Conservation (phyloP, 2,888 invertebrate genomes). For the Cynaeus angustus region DNA sequence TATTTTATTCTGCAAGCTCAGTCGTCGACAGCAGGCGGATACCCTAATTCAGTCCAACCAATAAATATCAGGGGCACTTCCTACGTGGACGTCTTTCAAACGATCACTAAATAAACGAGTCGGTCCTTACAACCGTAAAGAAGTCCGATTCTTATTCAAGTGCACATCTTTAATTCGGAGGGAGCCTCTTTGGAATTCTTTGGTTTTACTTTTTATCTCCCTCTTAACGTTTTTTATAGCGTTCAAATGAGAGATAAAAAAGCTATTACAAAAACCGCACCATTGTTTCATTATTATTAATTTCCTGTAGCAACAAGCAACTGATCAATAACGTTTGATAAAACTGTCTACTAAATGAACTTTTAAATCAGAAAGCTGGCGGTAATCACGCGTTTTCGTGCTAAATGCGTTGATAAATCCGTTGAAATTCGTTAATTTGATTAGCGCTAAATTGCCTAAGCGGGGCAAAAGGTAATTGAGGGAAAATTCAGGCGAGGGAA, state of each 20-base stretch:
- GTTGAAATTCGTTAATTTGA: constrained; percentile 1
- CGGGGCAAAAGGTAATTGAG: neutral
- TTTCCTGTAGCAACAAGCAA: constrained; percentile 17
- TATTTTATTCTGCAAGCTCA: constrained; percentile 29
- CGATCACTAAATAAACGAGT: constrained; percentile 42
- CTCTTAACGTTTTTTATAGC: constrained; percentile 5
- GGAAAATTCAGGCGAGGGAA: neutral
- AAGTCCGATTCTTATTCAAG: constrained; percentile 20
- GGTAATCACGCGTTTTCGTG: neutral
- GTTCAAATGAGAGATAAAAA: constrained; percentile 11
- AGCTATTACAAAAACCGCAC: constrained; percentile 2
- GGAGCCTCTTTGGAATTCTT: constrained; percentile 12
- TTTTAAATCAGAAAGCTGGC: neutral
- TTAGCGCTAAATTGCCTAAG: neutral
- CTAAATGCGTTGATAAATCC: constrained; percentile 3
- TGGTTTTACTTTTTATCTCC: constrained; percentile 7
- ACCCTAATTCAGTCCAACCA: constrained; percentile 44
- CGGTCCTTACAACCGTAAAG: constrained; percentile 19
- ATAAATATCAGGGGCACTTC: constrained; percentile 43
- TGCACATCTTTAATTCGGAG: constrained; percentile 19
- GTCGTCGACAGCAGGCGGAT: constrained; percentile 37
- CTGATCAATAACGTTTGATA: constrained; percentile 26
- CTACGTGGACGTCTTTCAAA: constrained; percentile 43
- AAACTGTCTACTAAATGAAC: constrained; percentile 11
- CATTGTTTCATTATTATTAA: constrained; percentile 23